Base-by-base conservation (phyloP, 92 coral and sea anemone genomes). In the Palythoa grandiflora region DNA sequence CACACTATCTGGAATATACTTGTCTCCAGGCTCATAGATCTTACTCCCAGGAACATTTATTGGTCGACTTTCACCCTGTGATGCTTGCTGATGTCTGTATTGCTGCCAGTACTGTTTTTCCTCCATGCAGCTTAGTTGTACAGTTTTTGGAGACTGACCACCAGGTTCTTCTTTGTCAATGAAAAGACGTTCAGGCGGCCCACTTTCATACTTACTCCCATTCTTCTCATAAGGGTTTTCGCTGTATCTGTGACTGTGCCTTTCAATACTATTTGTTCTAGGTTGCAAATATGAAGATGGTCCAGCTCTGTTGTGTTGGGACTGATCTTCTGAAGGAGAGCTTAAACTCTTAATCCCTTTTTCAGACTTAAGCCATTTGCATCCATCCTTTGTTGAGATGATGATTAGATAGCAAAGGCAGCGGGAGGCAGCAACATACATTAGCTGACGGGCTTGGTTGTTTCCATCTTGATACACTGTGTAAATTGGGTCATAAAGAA, bases 371-470 rank as follows among this genome's bases (percentile, higher is more conserved):
- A 91, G 38, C 38, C 61, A 72, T 1, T 36, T 52, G 36, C 88
- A 81, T 6, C 94, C 94, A 1, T 66, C 36, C 16, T 14, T 9
- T 4, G 93, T 90, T 6, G 80, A 77, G 3, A 92, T 83, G 1
- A 92, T 89, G 2, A 90, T n/a, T 17, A 92, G 86, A 19, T 54
- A 90, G 37, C 95, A 92, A 17, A 39, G 74, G 63, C 93, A 90
- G 2, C 95, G 79, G 13, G 93, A 84, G 2, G 90, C 44, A 5
- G 95, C 95, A 2, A 84, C 80, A 91, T 92, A 92, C 38, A 92
- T 54, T 19, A 90, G 65, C 68, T 92, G 89, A 1, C 83, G 71
- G 9, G 60, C 78, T 51, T 59, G 77, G 15, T 53, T 81, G 16
- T 66, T 2, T 5, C 57, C 9, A 8, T 77, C 35, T 5, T 16